Base-by-base conservation (phyloP, 2,797 vertebrate genomes). In the Eulemur albifrons region DNA sequence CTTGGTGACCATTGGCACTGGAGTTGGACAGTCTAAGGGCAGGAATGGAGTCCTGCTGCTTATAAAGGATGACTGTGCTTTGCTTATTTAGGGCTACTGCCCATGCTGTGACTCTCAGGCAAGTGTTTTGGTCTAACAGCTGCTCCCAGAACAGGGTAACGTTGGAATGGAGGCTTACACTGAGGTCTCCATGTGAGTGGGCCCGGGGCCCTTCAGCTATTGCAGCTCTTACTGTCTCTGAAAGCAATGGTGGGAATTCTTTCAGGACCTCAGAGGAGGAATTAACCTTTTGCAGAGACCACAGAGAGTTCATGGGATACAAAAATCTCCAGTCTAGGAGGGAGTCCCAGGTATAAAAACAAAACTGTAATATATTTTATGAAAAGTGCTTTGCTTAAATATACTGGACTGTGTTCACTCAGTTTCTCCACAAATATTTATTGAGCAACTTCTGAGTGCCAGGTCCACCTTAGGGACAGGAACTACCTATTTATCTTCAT, bases 391-490 rank as follows among this genome's bases (percentile, higher is more conserved):
- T 86, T 61, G 23, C 32, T 69, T 76, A 67, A 70, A 35, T 67
- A 76, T 30, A 5, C 48, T 21, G 14, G 59, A 10, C 40, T 38
- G 52, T 57, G 50, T 50, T 79, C 83, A 79, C 20, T 57, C 14
- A 23, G 63, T 92, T 93, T 96, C 57, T 40, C 38, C 50, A n/a
- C 10, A 63, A 48, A 59, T 57, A 43, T 32, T 76, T 90, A 5
- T 20, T 25, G 54, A 93, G 61, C 23, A 69, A 21, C 35, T 67
- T 40, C 15, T 77, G 7, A 17, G 15, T 92, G 59, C 61, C 23
- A 38, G 70, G 3, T 40, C 52, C 54, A 61, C 38, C 15, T 8
- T 5, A 35, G 54, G 4, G 8, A 5, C 7, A 59, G 81, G 9
- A 69, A 30, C 5, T 10, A 27, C 14, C 72, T 57, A 40, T 50